Percentiles rank a stretch among this genome's conserved stretches.
Evolutionary conservation across 2,797 vertebrate species (phyloP).

Genomic region (Poecile montanus): DNA sequence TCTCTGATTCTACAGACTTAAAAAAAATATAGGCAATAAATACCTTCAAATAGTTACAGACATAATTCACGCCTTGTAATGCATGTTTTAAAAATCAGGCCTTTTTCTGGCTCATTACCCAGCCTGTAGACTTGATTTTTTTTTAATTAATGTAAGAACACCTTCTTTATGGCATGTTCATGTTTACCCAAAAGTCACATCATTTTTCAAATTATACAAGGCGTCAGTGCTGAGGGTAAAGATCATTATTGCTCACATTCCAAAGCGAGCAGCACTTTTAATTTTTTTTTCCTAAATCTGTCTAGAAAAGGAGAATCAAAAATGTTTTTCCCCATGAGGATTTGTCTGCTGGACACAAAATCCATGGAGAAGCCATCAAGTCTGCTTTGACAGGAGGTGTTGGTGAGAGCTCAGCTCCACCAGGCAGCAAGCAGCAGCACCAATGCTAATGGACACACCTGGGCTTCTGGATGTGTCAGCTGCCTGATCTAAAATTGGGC

Average conservation of each 20-base stretch:
- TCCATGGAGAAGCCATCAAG: neutral
- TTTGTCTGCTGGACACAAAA: neutral
- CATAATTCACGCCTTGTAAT: slow-evolving; percentile 64
- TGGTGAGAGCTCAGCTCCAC: neutral
- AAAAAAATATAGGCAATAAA: neutral
- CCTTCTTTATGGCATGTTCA: slow-evolving; percentile 60
- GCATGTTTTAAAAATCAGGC: slow-evolving; percentile 56
- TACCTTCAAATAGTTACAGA: slow-evolving; percentile 5
- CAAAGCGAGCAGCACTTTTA: neutral
- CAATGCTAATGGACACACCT: neutral
- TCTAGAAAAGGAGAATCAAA: slow-evolving; percentile 6
- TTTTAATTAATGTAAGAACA: slow-evolving; percentile 72
- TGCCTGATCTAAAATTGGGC: neutral
- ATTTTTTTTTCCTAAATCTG: neutral
- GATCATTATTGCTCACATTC: slow-evolving; percentile 54
- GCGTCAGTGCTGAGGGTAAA: slow-evolving; percentile 60
- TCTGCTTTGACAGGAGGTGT: neutral
- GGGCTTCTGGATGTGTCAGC: neutral
- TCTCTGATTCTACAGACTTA: neutral
- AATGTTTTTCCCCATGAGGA: neutral
- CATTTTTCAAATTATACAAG: slow-evolving; percentile 75
- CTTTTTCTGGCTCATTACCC: slow-evolving; percentile 71
- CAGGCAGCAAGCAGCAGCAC: neutral
- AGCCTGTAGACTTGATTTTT: slow-evolving; percentile 51
- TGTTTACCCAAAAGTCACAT: slow-evolving; percentile 73